These are phyloP conservation scores for Sogatella furcifera DNA, from an alignment of 1,140 invertebrate genomes.

Conservation along the genomic window DNA sequence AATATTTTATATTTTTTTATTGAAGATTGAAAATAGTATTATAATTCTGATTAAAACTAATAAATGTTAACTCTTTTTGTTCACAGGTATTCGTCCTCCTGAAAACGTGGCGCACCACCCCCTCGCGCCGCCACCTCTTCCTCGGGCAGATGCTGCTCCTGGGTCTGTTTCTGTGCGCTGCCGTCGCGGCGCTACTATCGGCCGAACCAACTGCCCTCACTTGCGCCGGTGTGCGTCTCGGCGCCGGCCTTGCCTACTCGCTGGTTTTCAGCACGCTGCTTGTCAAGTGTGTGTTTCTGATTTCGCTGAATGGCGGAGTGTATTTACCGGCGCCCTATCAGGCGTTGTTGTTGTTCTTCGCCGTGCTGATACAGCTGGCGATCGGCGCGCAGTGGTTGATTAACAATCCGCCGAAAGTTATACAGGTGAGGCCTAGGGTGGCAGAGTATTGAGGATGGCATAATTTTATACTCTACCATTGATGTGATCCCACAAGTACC, in stretches of 20 bases:
- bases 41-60: no score
- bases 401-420: slow-evolving; percentile 50
- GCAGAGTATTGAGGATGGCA: no score
- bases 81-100: slow-evolving; percentile 25
- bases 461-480: no score
- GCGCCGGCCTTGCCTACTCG: slow-evolving; percentile 74
- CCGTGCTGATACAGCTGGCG: slow-evolving; percentile 77
- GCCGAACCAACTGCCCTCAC: slow-evolving; percentile 55
- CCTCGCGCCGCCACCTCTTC: slow-evolving; percentile 75
- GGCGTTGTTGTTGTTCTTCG: slow-evolving; percentile 79
- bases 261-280: slow-evolving; percentile 85
- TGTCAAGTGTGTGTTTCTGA: slow-evolving; percentile 87
- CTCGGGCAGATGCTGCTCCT: slow-evolving; percentile 82
- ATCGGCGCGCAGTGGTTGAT: slow-evolving; percentile 79
- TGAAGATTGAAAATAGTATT: no score
- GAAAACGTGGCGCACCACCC: slow-evolving; percentile 59
- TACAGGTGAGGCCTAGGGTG: slow-evolving; percentile 32
- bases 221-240: slow-evolving; percentile 43
- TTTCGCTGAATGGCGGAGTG: slow-evolving; percentile 81
- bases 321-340: slow-evolving; percentile 86
- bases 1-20: no score
- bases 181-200: slow-evolving; percentile 66
- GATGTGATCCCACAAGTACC: no score
- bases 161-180: slow-evolving; percentile 73
- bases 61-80: no score